Conservation (phyloP, 2,113 vertebrate species). For the Lepus europaeus region DNA sequence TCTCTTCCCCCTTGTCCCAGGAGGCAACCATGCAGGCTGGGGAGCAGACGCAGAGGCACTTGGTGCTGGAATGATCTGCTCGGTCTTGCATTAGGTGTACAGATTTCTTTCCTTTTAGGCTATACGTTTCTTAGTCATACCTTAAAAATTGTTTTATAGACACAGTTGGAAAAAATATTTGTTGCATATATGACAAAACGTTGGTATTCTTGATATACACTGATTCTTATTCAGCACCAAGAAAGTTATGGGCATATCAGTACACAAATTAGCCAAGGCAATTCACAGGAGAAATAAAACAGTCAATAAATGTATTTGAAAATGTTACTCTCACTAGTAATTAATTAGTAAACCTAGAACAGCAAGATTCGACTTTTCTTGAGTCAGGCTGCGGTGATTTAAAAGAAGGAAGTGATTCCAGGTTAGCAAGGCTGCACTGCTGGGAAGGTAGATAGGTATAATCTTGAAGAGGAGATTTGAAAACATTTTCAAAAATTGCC, state of each 20-base stretch:
- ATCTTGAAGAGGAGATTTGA: background rate
- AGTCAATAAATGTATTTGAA: conserved; percentile 21
- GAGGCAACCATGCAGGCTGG: background rate
- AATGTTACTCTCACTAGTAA: conserved; percentile 24
- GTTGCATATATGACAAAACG: conserved; percentile 29
- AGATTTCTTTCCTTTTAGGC: background rate
- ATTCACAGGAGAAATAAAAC: conserved; percentile 19
- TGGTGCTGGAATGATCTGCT: background rate
- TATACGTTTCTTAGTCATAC: background rate
- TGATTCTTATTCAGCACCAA: conserved; percentile 12
- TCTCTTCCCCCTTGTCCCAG: background rate
- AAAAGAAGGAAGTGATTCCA: background rate
- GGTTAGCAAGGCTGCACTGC: background rate
- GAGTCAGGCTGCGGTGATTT: background rate
- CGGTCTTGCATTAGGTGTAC: background rate
- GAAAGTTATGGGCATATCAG: background rate
- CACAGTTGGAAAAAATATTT: background rate
- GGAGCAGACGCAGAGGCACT: background rate
- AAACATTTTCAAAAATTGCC: background rate
- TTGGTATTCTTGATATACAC: background rate
- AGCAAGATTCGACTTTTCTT: conserved; percentile 41
- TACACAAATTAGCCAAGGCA: background rate
- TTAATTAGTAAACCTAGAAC: conserved; percentile 32
- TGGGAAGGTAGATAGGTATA: background rate
- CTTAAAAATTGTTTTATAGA: background rate